phyloP scores from a whole-genome alignment of 2,888 invertebrate species.

The Nemapogon koenigi region DNA sequence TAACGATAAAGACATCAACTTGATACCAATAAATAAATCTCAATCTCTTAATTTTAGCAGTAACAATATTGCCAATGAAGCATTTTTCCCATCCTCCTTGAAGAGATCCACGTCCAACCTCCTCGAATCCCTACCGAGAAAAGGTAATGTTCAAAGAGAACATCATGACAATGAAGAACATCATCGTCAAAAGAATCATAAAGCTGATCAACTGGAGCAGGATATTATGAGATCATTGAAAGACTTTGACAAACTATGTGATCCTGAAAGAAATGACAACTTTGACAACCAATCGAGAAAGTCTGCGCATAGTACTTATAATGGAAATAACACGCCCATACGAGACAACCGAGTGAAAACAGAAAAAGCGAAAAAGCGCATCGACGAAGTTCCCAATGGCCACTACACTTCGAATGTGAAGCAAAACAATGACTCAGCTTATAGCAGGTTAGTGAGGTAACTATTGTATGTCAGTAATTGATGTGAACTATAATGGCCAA shows the following conservation, averaged over 20 bases:
- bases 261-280: slow-evolving; percentile 40
- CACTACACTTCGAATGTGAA: slow-evolving; percentile 46
- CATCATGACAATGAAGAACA: slow-evolving; percentile 44
- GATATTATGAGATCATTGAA: slow-evolving; percentile 58
- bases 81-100: slow-evolving; percentile 55
- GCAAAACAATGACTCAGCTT: slow-evolving; percentile 75
- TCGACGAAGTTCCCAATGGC: slow-evolving; percentile 34
- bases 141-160: slow-evolving; percentile 28
- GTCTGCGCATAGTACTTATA: slow-evolving; percentile 23
- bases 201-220: slow-evolving; percentile 52
- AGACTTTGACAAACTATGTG: slow-evolving; percentile 57
- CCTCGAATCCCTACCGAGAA: slow-evolving; percentile 60
- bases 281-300: slow-evolving; percentile 29
- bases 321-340: slow-evolving; percentile 31
- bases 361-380: slow-evolving; percentile 38
- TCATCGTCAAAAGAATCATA: slow-evolving; percentile 27
- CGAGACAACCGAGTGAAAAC: slow-evolving; percentile 32
- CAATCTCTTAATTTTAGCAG: slow-evolving; percentile 65
- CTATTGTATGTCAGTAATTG: slow-evolving; percentile 14
- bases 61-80: slow-evolving; percentile 52
- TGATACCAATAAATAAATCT: slow-evolving; percentile 56
- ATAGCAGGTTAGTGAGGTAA: slow-evolving; percentile 79
- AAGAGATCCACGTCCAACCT: slow-evolving; percentile 61
- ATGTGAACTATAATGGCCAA: background rate
- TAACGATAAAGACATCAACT: slow-evolving; percentile 30